These are phyloP conservation scores for Geodia barretti DNA, from an alignment of 37 sponge, comb jelly and placozoan genomes.

Conservation along the genomic window DNA sequence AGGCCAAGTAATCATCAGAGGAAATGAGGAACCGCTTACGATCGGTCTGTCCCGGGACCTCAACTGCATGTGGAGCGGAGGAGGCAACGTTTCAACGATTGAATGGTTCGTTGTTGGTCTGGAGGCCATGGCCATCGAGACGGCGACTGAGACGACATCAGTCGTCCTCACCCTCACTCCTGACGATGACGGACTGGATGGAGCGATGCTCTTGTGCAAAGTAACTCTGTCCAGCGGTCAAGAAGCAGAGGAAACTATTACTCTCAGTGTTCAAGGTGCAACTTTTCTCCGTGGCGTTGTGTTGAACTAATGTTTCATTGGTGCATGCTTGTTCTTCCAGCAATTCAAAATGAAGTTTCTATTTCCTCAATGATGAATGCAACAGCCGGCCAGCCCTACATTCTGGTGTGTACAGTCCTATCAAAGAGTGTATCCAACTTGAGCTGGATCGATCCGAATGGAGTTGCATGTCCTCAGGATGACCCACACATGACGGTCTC, in stretches of 20 bases:
- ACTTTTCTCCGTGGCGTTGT: too few species aligned
- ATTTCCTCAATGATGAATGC: not conserved
- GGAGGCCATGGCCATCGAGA: not conserved
- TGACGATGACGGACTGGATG: slow-evolving; percentile 5
- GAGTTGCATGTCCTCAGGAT: not conserved
- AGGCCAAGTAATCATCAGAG: not conserved
- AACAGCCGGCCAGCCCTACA: slow-evolving; percentile 2
- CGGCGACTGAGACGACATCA: not conserved
- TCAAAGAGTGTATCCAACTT: not conserved
- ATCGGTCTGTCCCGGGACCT: not conserved
- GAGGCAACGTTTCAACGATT: not conserved
- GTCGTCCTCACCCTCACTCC: not conserved
- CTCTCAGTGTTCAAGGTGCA: slow-evolving; percentile 14
- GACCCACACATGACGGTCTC: not conserved
- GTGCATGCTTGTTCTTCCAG: not conserved
- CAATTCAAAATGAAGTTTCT: not conserved
- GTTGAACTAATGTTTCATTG: not conserved
- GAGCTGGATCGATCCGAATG: slow-evolving; percentile 6
- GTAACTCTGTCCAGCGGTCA: not conserved
- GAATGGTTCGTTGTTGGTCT: not conserved
- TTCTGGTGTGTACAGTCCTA: slow-evolving; percentile 1
- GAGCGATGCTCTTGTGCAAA: slow-evolving; percentile 20
- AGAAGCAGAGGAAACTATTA: not conserved
- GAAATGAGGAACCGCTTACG: not conserved
- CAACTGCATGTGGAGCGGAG: not conserved